These are phyloP conservation scores for Drosophila pseudoobscura DNA, from an alignment of 1,140 invertebrate genomes.

Conservation along the genomic window DNA sequence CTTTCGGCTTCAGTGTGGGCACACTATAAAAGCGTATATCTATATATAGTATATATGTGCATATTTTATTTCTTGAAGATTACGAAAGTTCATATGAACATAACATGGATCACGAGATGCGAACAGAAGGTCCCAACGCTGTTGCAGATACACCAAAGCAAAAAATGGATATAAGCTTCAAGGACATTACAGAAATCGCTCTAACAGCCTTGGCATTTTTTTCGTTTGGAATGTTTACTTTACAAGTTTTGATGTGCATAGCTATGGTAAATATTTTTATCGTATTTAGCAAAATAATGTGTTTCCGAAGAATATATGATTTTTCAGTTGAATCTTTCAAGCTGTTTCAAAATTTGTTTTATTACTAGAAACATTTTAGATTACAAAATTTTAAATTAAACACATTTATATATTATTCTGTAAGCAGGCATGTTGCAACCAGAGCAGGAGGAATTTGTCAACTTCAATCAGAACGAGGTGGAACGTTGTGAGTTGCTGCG, in stretches of 20 bases:
- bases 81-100: conserved; percentile 33
- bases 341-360: conserved; percentile 11
- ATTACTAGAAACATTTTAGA: too few relatives aligned
- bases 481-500: too few relatives aligned
- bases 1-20: too few relatives aligned
- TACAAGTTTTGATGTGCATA: conserved; percentile 90
- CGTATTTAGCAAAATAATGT: too few relatives aligned
- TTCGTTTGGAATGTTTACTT: conserved; percentile 90
- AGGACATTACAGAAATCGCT: conserved; percentile 90
- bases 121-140: neutral
- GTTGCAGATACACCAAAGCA: conserved; percentile 23
- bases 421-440: conserved; percentile 78
- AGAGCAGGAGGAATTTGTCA: conserved; percentile 90
- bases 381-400: too few relatives aligned
- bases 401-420: conserved; percentile 14
- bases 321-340: conserved; percentile 16
- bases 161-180: conserved; percentile 86
- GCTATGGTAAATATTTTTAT: conserved; percentile 84
- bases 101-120: conserved; percentile 3
- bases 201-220: conserved; percentile 90
- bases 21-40: neutral
- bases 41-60: too few relatives aligned
- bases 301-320: too few relatives aligned
- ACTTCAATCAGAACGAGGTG: conserved; percentile 67
- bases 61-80: conserved; percentile 23